phyloP scores from a whole-genome alignment of 2,888 invertebrate genomes.

The Eupithecia abbreviata region DNA sequence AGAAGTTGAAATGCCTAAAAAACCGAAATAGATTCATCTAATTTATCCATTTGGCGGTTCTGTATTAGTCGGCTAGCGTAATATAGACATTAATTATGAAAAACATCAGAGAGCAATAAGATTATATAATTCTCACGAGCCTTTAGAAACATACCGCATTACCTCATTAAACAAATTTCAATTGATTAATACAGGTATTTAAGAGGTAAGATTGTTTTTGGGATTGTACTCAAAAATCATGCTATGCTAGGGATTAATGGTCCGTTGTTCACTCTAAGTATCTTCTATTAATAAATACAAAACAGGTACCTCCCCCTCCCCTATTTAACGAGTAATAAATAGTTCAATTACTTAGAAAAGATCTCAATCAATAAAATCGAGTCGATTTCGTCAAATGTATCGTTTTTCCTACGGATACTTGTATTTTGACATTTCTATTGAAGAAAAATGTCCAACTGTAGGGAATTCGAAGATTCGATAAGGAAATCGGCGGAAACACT shows the following conservation, averaged over 20 bases:
- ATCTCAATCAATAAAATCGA: background rate
- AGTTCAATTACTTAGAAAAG: background rate
- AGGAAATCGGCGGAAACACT: background rate
- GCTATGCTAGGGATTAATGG: background rate
- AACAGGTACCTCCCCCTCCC: background rate
- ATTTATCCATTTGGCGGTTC: background rate
- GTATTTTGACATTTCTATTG: background rate
- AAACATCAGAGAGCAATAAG: background rate
- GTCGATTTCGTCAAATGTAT: background rate
- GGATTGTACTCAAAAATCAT: background rate
- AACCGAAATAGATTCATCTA: background rate
- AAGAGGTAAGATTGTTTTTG: background rate
- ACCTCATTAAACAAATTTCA: conserved; percentile 5
- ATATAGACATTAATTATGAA: background rate
- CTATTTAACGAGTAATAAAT: background rate
- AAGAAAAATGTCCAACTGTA: background rate
- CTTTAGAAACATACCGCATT: conserved; percentile 6
- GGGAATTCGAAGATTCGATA: background rate
- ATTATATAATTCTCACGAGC: background rate
- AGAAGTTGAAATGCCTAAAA: background rate
- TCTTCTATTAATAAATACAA: background rate
- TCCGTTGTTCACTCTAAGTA: background rate
- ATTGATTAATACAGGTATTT: conserved; percentile 12
- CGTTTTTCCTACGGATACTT: background rate
- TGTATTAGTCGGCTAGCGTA: background rate